Percentiles rank a stretch among this genome's conserved stretches.
Evolutionary conservation across 2,888 invertebrate species (phyloP).

Genomic region (Drosophila greeni): DNA sequence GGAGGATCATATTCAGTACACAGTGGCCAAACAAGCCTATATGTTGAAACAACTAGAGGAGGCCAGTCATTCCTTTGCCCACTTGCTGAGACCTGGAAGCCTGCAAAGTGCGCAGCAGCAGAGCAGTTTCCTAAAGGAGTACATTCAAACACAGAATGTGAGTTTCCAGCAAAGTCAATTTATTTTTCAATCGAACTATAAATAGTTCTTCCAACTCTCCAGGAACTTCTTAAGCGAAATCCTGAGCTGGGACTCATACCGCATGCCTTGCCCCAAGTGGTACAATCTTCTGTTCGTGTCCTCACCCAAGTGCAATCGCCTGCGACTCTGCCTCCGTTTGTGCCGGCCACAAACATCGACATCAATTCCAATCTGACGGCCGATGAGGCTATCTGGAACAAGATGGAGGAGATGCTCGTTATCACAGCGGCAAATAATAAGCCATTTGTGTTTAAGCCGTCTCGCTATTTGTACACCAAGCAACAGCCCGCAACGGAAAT

Average conservation of each 20-base stretch:
- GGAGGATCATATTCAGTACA: slow-evolving; percentile 97
- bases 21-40: slow-evolving; percentile 93
- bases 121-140: slow-evolving; percentile 90
- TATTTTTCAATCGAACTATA: neutral
- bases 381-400: slow-evolving; percentile 83
- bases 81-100: slow-evolving; percentile 85
- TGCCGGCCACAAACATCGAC: slow-evolving; percentile 77
- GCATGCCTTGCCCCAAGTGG: slow-evolving; percentile 87
- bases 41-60: slow-evolving; percentile 86
- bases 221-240: slow-evolving; percentile 76
- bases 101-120: slow-evolving; percentile 87
- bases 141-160: slow-evolving; percentile 90
- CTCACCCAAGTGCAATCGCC: slow-evolving; percentile 79
- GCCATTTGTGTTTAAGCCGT: slow-evolving; percentile 88
- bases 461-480: slow-evolving; percentile 85
- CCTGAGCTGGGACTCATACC: slow-evolving; percentile 80
- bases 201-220: neutral
- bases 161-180: slow-evolving; percentile 49
- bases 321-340: slow-evolving; percentile 65
- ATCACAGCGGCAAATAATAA: slow-evolving; percentile 85
- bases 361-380: slow-evolving; percentile 76
- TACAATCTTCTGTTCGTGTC: slow-evolving; percentile 85
- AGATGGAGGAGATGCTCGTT: slow-evolving; percentile 88
- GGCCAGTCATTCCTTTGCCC: slow-evolving; percentile 87
- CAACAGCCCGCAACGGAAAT: slow-evolving; percentile 83